phyloP scores from a whole-genome alignment of 2,888 invertebrate genomes.

The Minunthozetes semirufus region DNA sequence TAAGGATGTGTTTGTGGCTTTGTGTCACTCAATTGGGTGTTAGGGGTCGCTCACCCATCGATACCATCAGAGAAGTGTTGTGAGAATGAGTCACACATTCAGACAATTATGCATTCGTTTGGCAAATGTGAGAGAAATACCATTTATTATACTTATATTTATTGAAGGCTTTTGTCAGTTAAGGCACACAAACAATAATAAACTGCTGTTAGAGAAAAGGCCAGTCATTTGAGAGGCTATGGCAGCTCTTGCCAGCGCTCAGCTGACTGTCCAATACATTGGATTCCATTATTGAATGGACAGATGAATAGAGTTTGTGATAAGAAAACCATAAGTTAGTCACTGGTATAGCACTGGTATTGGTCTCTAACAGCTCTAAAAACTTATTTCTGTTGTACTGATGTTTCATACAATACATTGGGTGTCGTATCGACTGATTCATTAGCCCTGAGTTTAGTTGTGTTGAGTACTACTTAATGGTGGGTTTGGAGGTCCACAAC shows the following conservation, averaged over 20 bases:
- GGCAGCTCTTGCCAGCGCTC: neutral
- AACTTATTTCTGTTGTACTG: neutral
- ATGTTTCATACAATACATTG: neutral
- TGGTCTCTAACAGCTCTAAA: neutral
- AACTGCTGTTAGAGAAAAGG: neutral
- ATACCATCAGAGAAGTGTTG: neutral
- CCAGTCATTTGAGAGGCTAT: neutral
- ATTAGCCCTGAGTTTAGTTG: neutral
- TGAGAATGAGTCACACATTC: constrained; percentile 1
- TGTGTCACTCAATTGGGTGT: constrained; percentile 2
- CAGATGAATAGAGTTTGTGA: neutral
- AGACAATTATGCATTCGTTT: neutral
- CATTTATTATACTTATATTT: neutral
- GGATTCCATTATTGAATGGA: neutral
- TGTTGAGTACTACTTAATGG: neutral
- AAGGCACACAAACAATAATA: neutral
- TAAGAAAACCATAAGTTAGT: constrained; percentile 6
- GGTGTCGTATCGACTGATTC: neutral
- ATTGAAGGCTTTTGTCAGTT: neutral
- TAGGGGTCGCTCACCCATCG: neutral
- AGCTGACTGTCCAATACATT: neutral
- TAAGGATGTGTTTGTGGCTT: neutral
- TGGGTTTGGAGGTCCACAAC: neutral
- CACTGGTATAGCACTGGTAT: constrained; percentile 1
- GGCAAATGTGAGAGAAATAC: neutral